Evolutionary conservation across 2,113 vertebrate species (phyloP), one percentile per base, ranked within the genome.

Genomic region (Ictalurus punctatus): DNA sequence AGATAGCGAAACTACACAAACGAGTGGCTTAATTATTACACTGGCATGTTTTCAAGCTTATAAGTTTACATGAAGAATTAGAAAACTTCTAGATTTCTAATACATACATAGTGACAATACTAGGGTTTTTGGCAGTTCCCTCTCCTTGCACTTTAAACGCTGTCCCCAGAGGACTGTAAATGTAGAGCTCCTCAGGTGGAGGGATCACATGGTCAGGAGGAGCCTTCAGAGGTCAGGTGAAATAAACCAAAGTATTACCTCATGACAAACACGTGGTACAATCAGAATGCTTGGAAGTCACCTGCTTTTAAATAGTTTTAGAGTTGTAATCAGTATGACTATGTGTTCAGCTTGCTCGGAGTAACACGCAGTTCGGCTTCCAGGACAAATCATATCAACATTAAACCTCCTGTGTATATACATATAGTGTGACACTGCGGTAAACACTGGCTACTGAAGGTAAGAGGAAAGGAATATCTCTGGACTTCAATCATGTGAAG

Each of bases 191-290:
- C 89, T 97, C 98, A 54, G 96, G 95, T 34, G 93, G 88, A 23
- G 98, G 98, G 91, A 99, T 96, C 25, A 99, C 98, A 76, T 99
- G 98, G 94, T 99, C 96, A 73, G 98, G 98, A 83, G 98, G 98
- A 94, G 97, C 94, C 98, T 99, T 94, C 76, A 27, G 40, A 63
- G 88, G 25, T 89, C 56, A 79, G 86, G 21, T 1, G 10, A 7
- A 82, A 84, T n/a, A 80, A 73, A 83, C 76, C 65, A 61, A 88
- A 9, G 14, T 44, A 82, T 90, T 65, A 48, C 34, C 10, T 74
- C 54, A 52, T 16, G 27, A 65, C 19, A 80, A 30, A 80, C 40
- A 65, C 48, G 8, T 78, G 30, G 16, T 21, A 30, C 23, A 58
- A 56, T 12, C 27, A 59, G 34, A 52, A 9, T 5, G 74, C 1